Conservation (phyloP, 2,113 vertebrate genomes). For the Plotosus lineatus region DNA sequence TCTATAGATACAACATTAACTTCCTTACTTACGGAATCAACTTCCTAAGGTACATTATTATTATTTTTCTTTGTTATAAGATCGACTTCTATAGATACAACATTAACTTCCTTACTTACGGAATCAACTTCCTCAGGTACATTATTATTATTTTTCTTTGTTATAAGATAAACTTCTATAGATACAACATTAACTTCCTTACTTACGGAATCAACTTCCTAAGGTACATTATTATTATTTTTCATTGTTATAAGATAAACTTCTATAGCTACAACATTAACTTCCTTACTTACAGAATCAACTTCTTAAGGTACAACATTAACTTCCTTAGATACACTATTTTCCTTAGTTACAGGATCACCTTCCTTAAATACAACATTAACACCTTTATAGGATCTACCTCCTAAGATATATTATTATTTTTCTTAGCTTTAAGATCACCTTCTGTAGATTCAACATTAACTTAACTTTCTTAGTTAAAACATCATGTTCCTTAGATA, state of each 20-base stretch:
- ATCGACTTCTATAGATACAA: too few relatives aligned
- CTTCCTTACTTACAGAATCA: not conserved
- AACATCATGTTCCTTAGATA: not conserved
- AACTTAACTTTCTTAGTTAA: not conserved
- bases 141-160: not conserved
- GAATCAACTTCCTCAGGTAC: not conserved
- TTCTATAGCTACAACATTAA: not conserved
- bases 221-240: not conserved
- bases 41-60: too few relatives aligned
- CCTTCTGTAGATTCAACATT: not conserved
- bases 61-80: not conserved
- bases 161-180: not conserved
- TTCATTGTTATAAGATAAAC: not conserved
- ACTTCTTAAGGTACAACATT: too few relatives aligned
- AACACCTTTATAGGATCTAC: not conserved
- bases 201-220: not conserved
- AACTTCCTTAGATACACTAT: not conserved
- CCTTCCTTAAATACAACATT: not conserved
- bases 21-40: too few relatives aligned
- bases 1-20: too few relatives aligned
- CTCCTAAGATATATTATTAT: not conserved
- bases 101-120: not conserved
- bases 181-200: not conserved
- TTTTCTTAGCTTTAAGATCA: not conserved
- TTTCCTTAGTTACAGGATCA: not conserved